phyloP scores from a whole-genome alignment of 2,888 invertebrate species.

The Limnephilus auricula region DNA sequence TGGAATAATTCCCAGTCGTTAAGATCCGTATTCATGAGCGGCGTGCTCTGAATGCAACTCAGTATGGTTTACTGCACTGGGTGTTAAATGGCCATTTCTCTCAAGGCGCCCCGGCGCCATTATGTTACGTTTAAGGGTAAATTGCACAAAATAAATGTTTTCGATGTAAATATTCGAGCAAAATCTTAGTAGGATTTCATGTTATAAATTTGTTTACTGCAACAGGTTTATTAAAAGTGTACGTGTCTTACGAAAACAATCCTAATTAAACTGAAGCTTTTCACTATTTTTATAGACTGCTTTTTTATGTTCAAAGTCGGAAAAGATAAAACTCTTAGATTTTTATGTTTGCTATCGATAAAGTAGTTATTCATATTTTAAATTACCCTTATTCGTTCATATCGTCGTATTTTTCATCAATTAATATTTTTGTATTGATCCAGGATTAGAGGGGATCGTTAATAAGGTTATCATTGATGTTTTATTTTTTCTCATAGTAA shows the following conservation, averaged over 20 bases:
- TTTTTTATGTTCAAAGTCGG: too few relatives aligned
- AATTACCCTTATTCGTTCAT: too few relatives aligned
- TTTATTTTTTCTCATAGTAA: too few relatives aligned
- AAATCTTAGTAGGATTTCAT: background rate
- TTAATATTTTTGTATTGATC: too few relatives aligned
- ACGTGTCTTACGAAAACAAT: background rate
- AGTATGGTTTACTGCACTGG: slow-evolving; percentile 17
- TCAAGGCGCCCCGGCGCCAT: background rate
- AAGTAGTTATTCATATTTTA: too few relatives aligned
- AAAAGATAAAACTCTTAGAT: too few relatives aligned
- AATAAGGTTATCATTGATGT: too few relatives aligned
- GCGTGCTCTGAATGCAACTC: slow-evolving; percentile 24
- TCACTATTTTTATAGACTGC: too few relatives aligned
- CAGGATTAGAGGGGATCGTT: too few relatives aligned
- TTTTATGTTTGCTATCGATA: too few relatives aligned
- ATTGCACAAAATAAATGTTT: background rate
- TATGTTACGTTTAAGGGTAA: background rate
- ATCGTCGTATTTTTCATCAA: too few relatives aligned
- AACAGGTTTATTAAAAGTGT: background rate
- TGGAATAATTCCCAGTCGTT: slow-evolving; percentile 21
- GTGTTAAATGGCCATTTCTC: slow-evolving; percentile 3
- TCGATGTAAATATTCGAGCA: background rate
- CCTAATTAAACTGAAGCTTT: too few relatives aligned
- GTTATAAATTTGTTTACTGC: background rate
- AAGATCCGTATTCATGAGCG: slow-evolving; percentile 21